Percentiles rank a stretch among this genome's conserved stretches.
phyloP scores from a whole-genome alignment of 2,797 vertebrate species.

The Salmo trutta region DNA sequence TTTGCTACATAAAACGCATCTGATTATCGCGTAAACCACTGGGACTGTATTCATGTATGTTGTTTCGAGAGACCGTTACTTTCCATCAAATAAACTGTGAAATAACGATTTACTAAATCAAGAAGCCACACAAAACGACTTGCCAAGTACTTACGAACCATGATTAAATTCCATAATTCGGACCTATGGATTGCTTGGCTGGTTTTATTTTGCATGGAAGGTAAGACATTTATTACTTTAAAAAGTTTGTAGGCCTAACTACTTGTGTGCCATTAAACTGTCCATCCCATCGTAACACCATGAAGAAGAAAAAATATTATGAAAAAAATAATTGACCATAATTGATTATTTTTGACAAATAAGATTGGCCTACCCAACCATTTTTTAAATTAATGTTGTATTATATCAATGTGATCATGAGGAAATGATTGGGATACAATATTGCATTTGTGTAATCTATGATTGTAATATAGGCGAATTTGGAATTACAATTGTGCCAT shows the following conservation, averaged over 20 bases:
- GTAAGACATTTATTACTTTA: constrained; percentile 59
- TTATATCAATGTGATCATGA: neutral
- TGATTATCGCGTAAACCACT: constrained; percentile 39
- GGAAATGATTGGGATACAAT: neutral
- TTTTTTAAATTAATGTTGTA: neutral
- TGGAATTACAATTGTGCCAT: constrained; percentile 50
- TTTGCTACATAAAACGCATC: constrained; percentile 9
- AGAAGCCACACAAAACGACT: constrained; percentile 28
- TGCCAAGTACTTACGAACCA: constrained; percentile 52
- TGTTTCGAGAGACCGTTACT: constrained; percentile 42
- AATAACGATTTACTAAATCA: constrained; percentile 27
- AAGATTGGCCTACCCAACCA: neutral
- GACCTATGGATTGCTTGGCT: constrained; percentile 83
- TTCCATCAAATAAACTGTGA: constrained; percentile 46
- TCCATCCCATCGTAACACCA: neutral
- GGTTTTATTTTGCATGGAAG: constrained; percentile 75
- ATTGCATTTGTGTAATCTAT: constrained; percentile 4
- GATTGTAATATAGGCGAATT: constrained; percentile 29
- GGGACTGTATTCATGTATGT: constrained; percentile 33
- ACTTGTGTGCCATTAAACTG: neutral
- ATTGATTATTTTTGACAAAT: neutral
- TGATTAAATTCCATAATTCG: constrained; percentile 81
- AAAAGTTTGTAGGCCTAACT: neutral
- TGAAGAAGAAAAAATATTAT: neutral
- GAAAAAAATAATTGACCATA: neutral